phyloP scores from a whole-genome alignment of 2,797 vertebrate genomes.

The Lophotriccus pileatus region DNA sequence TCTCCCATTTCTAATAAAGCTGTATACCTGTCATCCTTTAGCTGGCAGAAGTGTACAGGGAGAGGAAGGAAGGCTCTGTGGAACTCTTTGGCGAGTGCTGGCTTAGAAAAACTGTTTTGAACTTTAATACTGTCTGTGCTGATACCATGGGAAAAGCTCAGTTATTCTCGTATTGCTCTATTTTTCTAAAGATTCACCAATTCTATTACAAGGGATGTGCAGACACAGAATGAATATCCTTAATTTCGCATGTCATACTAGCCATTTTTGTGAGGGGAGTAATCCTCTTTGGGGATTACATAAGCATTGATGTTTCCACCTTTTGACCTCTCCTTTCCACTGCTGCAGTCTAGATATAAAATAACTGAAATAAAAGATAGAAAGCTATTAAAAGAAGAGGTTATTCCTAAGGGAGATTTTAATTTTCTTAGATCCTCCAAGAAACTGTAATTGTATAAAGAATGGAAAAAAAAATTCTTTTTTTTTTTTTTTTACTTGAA shows the following conservation, averaged over 20 bases:
- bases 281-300: conserved; percentile 50
- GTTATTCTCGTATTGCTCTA: not conserved
- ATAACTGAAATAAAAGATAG: not conserved
- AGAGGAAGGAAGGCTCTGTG: not conserved
- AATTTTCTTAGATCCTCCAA: not conserved
- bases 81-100: not conserved
- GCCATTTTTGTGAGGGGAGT: conserved; percentile 16
- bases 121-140: not conserved
- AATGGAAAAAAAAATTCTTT: not conserved
- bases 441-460: not conserved
- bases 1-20: not conserved
- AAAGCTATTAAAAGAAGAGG: not conserved
- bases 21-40: not conserved
- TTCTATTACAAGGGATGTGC: conserved; percentile 17
- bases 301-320: conserved; percentile 47
- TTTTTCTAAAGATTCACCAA: conserved; percentile 31
- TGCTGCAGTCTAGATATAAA: not conserved
- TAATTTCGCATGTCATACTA: conserved; percentile 51
- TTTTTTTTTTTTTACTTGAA: not conserved
- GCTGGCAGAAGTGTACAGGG: not conserved
- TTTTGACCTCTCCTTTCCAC: conserved; percentile 53
- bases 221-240: conserved; percentile 39
- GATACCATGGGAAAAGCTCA: not conserved
- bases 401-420: not conserved
- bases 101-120: conserved; percentile 1